phyloP scores from a whole-genome alignment of 1,140 invertebrate species.

The Zaprionus tsacasi region DNA sequence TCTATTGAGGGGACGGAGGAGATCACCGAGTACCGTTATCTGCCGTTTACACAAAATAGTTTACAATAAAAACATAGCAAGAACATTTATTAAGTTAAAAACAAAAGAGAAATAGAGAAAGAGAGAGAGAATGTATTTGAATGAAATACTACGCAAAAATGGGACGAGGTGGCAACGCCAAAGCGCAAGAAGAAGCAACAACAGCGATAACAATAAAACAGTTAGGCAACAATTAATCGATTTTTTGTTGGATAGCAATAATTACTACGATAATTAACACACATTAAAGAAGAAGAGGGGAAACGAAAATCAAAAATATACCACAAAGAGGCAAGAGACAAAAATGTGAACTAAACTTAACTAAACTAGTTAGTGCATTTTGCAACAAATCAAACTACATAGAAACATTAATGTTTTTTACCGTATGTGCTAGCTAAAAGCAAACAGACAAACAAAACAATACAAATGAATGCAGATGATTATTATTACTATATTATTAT shows the following conservation, averaged over 20 bases:
- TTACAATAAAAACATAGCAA: conserved; percentile 31
- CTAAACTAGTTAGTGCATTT: conserved; percentile 16
- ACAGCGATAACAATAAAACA: conserved; percentile 27
- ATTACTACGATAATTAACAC: conserved; percentile 16
- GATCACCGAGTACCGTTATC: conserved; percentile 42
- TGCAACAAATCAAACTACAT: conserved; percentile 12
- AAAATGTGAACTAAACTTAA: conserved; percentile 28
- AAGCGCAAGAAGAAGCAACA: background rate
- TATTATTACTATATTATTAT: conserved; percentile 35
- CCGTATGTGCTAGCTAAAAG: conserved; percentile 66
- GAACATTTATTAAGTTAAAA: conserved; percentile 57
- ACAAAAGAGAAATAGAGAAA: background rate
- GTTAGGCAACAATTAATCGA: conserved; percentile 22
- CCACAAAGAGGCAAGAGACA: conserved; percentile 47
- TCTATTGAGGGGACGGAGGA: conserved; percentile 28
- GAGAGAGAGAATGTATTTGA: conserved; percentile 39
- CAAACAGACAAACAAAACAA: conserved; percentile 54
- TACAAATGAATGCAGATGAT: conserved; percentile 30
- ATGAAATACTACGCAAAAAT: too few relatives aligned
- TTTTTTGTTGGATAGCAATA: conserved; percentile 23
- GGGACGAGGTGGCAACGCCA: conserved; percentile 34
- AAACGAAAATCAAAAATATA: conserved; percentile 38
- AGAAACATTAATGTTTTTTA: conserved; percentile 34
- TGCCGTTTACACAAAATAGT: conserved; percentile 56
- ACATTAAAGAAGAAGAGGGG: background rate